Percentiles rank a stretch among this genome's conserved stretches.
Conservation (phyloP, 1,140 invertebrate species). For the Drosophila nigromelanica region DNA sequence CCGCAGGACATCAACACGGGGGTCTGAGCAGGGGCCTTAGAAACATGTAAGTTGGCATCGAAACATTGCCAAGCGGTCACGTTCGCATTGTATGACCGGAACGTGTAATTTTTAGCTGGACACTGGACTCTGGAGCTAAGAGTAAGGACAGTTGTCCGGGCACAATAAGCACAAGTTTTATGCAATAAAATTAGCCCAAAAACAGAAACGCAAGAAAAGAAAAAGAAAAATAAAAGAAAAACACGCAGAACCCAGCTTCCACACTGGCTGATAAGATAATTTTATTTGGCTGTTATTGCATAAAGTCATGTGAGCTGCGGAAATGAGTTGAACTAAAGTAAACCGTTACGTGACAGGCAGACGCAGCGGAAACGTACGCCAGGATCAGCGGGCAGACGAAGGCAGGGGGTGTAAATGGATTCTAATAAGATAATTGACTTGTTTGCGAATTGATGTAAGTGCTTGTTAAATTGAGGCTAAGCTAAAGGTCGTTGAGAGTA, state of each 20-base stretch:
- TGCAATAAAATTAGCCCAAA: conserved; percentile 76
- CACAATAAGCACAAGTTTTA: conserved; percentile 78
- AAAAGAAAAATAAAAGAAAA: conserved; percentile 14
- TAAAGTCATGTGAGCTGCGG: conserved; percentile 78
- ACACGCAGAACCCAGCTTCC: conserved; percentile 56
- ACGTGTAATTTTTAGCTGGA: conserved; percentile 69
- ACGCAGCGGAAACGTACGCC: background rate
- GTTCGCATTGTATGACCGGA: conserved; percentile 72
- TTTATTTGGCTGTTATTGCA: conserved; percentile 80
- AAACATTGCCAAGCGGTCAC: conserved; percentile 66
- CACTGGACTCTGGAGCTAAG: background rate
- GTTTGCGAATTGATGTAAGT: conserved; percentile 44
- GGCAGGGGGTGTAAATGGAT: conserved; percentile 34
- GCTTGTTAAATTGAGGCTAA: conserved; percentile 9
- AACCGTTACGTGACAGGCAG: conserved; percentile 62
- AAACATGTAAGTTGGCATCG: conserved; percentile 48
- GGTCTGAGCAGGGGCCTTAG: conserved; percentile 5
- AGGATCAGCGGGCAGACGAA: background rate
- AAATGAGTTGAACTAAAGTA: conserved; percentile 79
- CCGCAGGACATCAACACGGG: conserved; percentile 32
- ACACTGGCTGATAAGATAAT: conserved; percentile 76
- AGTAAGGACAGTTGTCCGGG: conserved; percentile 25
- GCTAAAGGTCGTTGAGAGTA: background rate
- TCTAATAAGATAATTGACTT: conserved; percentile 73
- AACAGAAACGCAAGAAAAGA: conserved; percentile 26